Conservation (phyloP, 1,140 invertebrate genomes). For the Drosophila punjabiensis region DNA sequence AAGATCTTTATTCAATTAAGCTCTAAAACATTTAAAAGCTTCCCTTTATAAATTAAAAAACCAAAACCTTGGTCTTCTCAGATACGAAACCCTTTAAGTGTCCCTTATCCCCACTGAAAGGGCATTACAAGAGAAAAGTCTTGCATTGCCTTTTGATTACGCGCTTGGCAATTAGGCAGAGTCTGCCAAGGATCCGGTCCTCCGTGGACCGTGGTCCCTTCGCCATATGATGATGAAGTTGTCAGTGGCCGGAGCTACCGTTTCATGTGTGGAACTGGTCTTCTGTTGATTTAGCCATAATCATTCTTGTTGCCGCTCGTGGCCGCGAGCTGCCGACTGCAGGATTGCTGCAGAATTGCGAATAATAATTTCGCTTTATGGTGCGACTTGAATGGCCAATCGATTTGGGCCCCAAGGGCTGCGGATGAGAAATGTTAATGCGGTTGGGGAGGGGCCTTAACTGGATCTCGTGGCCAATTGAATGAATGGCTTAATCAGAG, state of each 20-base stretch:
- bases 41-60: not conserved
- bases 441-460: constrained; percentile 5
- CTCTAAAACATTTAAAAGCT: not conserved
- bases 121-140: constrained; percentile 15
- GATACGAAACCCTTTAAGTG: not conserved
- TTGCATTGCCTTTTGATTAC: constrained; percentile 74
- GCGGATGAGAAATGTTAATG: constrained; percentile 44
- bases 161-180: constrained; percentile 70
- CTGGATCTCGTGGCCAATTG: constrained; percentile 32
- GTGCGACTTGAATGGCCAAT: constrained; percentile 40
- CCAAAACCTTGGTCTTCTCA: too few relatives aligned
- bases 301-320: constrained; percentile 48
- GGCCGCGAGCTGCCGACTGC: constrained; percentile 32
- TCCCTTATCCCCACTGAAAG: constrained; percentile 18
- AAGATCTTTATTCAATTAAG: not conserved
- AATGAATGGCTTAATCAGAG: constrained; percentile 47
- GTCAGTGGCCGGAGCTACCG: constrained; percentile 75
- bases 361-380: constrained; percentile 49
- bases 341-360: constrained; percentile 36
- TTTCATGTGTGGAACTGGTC: constrained; percentile 56
- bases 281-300: constrained; percentile 64
- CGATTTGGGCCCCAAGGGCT: constrained; percentile 44
- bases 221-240: constrained; percentile 79
- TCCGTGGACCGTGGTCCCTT: constrained; percentile 1
- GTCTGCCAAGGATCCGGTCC: constrained; percentile 18